These are phyloP conservation scores for Perodicticus potto DNA, from an alignment of 2,797 vertebrate genomes.

Conservation along the genomic window DNA sequence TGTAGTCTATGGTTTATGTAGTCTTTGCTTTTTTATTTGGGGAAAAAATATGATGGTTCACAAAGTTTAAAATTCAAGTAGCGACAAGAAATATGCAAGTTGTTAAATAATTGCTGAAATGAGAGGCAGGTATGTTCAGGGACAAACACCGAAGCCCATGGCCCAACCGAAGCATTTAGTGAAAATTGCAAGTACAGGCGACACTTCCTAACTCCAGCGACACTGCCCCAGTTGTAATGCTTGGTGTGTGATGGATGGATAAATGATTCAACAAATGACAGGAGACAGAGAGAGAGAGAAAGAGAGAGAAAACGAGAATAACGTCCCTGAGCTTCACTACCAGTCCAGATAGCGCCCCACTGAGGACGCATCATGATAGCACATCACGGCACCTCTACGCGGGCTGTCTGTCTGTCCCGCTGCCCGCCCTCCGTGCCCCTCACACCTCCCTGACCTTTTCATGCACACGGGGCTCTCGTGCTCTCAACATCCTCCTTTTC, in stretches of 20 bases:
- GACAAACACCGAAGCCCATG: background rate
- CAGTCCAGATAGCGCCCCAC: background rate
- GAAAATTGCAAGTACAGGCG: background rate
- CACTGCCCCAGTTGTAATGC: background rate
- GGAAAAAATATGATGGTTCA: background rate
- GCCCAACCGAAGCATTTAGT: accelerated
- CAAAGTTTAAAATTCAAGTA: background rate
- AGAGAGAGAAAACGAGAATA: background rate
- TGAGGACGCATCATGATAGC: background rate
- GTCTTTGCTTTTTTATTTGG: background rate
- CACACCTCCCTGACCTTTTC: background rate
- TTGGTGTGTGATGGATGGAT: background rate
- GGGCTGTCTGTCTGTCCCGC: background rate
- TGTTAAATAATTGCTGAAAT: background rate
- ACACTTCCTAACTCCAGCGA: background rate
- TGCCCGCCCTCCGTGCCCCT: background rate
- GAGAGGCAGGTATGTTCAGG: background rate
- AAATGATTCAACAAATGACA: background rate
- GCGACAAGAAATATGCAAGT: background rate
- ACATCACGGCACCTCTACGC: too few species aligned
- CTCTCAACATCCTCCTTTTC: background rate
- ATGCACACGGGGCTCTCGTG: background rate
- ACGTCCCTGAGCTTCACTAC: background rate
- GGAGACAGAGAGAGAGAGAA: background rate
- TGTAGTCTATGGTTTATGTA: background rate